Conservation (phyloP, 2,888 invertebrate genomes). For the Acronicta aceris region DNA sequence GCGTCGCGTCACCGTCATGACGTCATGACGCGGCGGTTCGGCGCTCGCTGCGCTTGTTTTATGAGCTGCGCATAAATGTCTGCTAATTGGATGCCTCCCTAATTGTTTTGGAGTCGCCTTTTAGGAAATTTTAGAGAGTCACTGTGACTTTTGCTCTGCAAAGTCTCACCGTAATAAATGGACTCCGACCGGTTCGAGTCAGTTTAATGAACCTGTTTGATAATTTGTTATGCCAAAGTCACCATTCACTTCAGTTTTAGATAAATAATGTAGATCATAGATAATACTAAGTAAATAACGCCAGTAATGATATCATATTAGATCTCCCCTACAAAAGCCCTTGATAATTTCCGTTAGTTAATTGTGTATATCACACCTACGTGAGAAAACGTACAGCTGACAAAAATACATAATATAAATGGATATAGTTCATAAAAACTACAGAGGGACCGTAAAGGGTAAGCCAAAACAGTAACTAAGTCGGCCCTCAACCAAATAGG, state of each 20-base stretch:
- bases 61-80: constrained; percentile 49
- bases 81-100: constrained; percentile 52
- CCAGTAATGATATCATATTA: constrained; percentile 30
- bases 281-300: constrained; percentile 19
- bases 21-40: constrained; percentile 31
- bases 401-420: background rate
- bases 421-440: background rate
- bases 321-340: constrained; percentile 5
- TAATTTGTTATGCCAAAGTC: constrained; percentile 9
- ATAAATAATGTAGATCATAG: background rate
- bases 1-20: constrained; percentile 28
- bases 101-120: constrained; percentile 46
- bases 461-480: constrained; percentile 11
- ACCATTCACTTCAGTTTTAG: background rate
- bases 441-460: background rate
- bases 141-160: constrained; percentile 35
- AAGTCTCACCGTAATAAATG: constrained; percentile 43
- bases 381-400: constrained; percentile 30
- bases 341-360: constrained; percentile 7
- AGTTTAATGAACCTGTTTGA: constrained; percentile 24
- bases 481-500: constrained; percentile 10
- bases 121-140: constrained; percentile 39
- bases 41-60: constrained; percentile 41
- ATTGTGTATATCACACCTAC: constrained; percentile 28
- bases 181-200: constrained; percentile 13